A percentile compares a stretch with the other conserved stretches of the same genome.
phyloP scores from a whole-genome alignment of 2,888 invertebrate species.

The Melanchra persicariae region DNA sequence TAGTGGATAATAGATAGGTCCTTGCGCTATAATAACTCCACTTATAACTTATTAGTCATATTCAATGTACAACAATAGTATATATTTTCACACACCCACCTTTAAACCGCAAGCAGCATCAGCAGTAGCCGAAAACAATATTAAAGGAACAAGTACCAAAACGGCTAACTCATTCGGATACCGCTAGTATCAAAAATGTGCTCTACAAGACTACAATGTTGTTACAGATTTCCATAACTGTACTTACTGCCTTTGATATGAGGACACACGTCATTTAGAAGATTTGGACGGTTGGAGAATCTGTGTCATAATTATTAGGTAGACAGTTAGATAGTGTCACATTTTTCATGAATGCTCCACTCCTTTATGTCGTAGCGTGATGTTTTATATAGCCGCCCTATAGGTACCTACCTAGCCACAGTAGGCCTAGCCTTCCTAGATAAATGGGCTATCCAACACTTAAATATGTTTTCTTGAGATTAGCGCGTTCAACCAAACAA shows the following conservation, averaged over 20 bases:
- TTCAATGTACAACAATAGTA: slow-evolving; percentile 9
- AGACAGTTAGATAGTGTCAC: too few species aligned
- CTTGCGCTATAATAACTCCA: not conserved
- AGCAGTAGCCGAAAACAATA: slow-evolving; percentile 32
- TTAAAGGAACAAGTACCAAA: slow-evolving; percentile 63
- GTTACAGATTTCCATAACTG: slow-evolving; percentile 71
- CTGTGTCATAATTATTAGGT: not conserved
- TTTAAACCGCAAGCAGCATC: slow-evolving; percentile 23
- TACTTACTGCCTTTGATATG: slow-evolving; percentile 55
- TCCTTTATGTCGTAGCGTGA: too few species aligned
- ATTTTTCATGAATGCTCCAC: too few species aligned
- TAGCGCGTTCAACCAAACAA: too few species aligned
- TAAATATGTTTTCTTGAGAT: too few species aligned
- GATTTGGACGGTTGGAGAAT: slow-evolving; percentile 8
- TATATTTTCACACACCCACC: slow-evolving; percentile 46
- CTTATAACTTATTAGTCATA: not conserved
- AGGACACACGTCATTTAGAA: not conserved
- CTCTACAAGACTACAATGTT: slow-evolving; percentile 62
- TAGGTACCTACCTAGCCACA: too few species aligned
- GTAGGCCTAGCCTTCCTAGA: too few species aligned
- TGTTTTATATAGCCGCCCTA: too few species aligned
- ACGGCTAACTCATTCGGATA: slow-evolving; percentile 72
- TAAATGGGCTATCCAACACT: too few species aligned
- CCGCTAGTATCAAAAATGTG: slow-evolving; percentile 78
- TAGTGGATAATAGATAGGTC: too few species aligned